Evolutionary conservation across 2,888 invertebrate species (phyloP).

Genomic region (Thumatha senex): DNA sequence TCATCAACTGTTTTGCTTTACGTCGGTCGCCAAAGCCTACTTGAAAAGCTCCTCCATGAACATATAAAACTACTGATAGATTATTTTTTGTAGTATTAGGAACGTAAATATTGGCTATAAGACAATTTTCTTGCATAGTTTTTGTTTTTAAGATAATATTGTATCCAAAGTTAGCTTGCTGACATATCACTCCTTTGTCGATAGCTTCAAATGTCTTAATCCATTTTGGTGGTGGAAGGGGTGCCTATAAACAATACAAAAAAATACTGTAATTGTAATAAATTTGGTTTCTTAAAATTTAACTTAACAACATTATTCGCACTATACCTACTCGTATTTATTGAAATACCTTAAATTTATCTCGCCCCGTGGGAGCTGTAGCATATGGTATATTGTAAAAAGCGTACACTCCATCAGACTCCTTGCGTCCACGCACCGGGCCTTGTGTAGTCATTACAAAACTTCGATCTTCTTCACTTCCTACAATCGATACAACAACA

Average conservation of each 20-base stretch:
- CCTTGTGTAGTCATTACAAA: slow-evolving; percentile 6
- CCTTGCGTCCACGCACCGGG: slow-evolving; percentile 3
- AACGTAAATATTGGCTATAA: slow-evolving; percentile 7
- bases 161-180: slow-evolving; percentile 18
- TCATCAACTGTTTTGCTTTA: slow-evolving; percentile 2
- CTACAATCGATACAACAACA: background rate
- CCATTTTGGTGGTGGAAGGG: slow-evolving; percentile 24
- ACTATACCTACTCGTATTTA: no score
- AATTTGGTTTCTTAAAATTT: no score
- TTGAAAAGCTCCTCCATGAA: slow-evolving; percentile 8
- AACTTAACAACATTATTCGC: no score
- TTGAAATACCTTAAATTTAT: slow-evolving; percentile 22
- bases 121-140: slow-evolving; percentile 5
- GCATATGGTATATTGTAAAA: slow-evolving; percentile 10
- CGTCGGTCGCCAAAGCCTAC: slow-evolving; percentile 5
- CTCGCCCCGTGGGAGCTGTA: slow-evolving; percentile 4
- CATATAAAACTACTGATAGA: slow-evolving; percentile 4
- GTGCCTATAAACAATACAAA: background rate
- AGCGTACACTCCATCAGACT: background rate
- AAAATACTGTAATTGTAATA: no score
- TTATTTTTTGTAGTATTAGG: slow-evolving; percentile 1
- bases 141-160: background rate
- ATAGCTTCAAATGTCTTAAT: slow-evolving; percentile 25
- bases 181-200: slow-evolving; percentile 21
- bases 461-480: background rate